Evolutionary conservation across 2,888 invertebrate genomes (phyloP).

Genomic region (Agriotes lineatus): DNA sequence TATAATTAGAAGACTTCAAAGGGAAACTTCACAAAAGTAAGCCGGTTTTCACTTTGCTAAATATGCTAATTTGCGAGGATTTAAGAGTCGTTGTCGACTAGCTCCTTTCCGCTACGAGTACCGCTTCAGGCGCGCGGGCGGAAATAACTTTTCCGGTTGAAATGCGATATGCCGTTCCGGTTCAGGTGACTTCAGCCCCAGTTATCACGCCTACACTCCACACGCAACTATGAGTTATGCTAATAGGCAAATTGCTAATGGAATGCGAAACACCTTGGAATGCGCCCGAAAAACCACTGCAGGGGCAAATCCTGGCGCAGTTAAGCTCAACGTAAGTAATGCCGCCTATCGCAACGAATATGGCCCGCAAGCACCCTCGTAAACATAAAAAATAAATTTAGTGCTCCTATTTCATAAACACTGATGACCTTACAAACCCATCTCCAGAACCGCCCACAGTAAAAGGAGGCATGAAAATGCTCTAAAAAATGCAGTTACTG

Average conservation of each 20-base stretch:
- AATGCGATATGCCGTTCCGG: conserved; percentile 50
- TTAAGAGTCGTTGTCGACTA: conserved; percentile 51
- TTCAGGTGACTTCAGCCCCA: conserved; percentile 46
- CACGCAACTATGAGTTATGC: conserved; percentile 39
- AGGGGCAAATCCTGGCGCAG: no score
- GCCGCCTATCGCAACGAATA: conserved; percentile 6
- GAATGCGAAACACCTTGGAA: conserved; percentile 10
- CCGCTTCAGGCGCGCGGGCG: conserved; percentile 49
- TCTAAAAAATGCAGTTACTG: conserved; percentile 16
- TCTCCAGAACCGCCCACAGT: conserved; percentile 19
- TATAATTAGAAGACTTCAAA: conserved; percentile 48
- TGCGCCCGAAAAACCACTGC: background rate
- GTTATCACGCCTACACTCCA: conserved; percentile 36
- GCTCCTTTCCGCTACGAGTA: conserved; percentile 50
- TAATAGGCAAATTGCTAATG: conserved; percentile 30
- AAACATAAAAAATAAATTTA: conserved; percentile 31
- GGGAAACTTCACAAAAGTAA: conserved; percentile 42
- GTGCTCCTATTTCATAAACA: conserved; percentile 24
- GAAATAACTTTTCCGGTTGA: conserved; percentile 52
- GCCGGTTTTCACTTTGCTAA: conserved; percentile 51
- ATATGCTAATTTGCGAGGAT: conserved; percentile 51
- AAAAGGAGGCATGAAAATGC: conserved; percentile 8
- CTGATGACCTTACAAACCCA: conserved; percentile 19
- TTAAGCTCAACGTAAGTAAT: background rate
- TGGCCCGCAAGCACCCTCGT: conserved; percentile 3